Percentiles rank a stretch among this genome's conserved stretches.
These are phyloP conservation scores for Prinia subflava DNA, from an alignment of 2,113 vertebrate genomes.

Conservation along the genomic window DNA sequence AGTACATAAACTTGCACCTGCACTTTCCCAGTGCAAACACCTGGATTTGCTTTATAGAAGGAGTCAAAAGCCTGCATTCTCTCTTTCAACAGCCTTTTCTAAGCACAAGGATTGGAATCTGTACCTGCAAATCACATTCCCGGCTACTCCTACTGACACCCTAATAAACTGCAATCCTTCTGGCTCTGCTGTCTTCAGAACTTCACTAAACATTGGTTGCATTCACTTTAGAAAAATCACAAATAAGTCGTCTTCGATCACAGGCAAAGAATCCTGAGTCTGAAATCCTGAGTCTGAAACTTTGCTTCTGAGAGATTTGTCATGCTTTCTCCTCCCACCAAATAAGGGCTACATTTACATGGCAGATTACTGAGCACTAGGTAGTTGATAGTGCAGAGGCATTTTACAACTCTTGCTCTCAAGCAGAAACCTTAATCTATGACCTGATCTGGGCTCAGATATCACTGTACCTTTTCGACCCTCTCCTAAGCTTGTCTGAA, in stretches of 20 bases:
- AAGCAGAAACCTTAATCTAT: background rate
- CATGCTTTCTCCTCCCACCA: background rate
- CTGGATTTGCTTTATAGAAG: slow-evolving; percentile 19
- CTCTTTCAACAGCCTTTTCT: background rate
- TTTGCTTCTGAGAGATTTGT: background rate
- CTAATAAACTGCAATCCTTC: background rate
- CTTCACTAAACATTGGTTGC: background rate
- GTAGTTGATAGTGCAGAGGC: background rate
- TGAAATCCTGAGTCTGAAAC: background rate
- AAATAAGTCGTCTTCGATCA: rapidly evolving
- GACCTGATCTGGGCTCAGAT: background rate
- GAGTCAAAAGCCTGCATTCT: background rate
- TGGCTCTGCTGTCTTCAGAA: background rate
- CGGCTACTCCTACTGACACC: background rate
- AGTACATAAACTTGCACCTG: slow-evolving; percentile 35
- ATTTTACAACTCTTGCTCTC: background rate
- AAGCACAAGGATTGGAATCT: background rate
- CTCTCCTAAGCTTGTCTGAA: background rate
- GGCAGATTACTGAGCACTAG: background rate
- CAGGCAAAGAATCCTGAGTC: background rate
- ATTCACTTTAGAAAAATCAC: background rate
- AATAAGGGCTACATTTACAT: background rate
- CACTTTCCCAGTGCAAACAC: slow-evolving; percentile 6
- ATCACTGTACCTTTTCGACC: background rate
- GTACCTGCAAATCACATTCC: background rate